Percentiles rank a stretch among this genome's conserved stretches.
phyloP scores from a whole-genome alignment of 1,140 invertebrate species.

The Conopomorpha cramerella region DNA sequence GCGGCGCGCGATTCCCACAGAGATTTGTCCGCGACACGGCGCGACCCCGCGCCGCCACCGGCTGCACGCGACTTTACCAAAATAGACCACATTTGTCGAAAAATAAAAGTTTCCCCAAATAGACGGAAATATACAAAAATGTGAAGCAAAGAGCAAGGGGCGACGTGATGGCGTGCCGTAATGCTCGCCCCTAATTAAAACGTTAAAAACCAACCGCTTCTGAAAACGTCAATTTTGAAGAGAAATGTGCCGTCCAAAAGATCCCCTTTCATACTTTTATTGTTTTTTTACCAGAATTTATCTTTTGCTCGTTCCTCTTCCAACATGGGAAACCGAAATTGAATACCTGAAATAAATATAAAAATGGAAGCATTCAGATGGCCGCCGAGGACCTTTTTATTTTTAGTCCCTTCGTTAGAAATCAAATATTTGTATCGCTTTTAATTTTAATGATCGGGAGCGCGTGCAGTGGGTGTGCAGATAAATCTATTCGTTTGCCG shows the following conservation, averaged over 20 bases:
- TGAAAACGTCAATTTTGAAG: conserved; percentile 56
- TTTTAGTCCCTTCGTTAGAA: too few species aligned
- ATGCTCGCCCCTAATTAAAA: conserved; percentile 61
- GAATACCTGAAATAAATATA: too few species aligned
- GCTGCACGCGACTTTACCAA: conserved; percentile 49
- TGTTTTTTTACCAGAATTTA: too few species aligned
- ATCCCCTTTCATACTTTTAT: conserved; percentile 40
- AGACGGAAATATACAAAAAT: conserved; percentile 60
- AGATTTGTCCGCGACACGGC: conserved; percentile 45
- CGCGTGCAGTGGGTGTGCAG: conserved; percentile 33
- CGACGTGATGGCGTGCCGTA: conserved; percentile 48
- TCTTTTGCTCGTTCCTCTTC: neutral
- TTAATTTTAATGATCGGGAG: too few species aligned
- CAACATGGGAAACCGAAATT: neutral
- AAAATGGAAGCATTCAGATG: too few species aligned
- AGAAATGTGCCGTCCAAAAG: conserved; percentile 52
- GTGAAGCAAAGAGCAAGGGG: conserved; percentile 42
- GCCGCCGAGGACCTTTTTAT: too few species aligned
- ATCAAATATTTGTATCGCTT: too few species aligned
- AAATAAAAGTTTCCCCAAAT: conserved; percentile 59
- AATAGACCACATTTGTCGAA: conserved; percentile 57
- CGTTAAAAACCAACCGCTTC: conserved; percentile 54
- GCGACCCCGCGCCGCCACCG: too few species aligned
- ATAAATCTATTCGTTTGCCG: conserved; percentile 55
- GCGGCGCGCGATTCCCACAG: conserved; percentile 47